Conservation (phyloP, 2,888 invertebrate species). For the Eupithecia dodoneata region DNA sequence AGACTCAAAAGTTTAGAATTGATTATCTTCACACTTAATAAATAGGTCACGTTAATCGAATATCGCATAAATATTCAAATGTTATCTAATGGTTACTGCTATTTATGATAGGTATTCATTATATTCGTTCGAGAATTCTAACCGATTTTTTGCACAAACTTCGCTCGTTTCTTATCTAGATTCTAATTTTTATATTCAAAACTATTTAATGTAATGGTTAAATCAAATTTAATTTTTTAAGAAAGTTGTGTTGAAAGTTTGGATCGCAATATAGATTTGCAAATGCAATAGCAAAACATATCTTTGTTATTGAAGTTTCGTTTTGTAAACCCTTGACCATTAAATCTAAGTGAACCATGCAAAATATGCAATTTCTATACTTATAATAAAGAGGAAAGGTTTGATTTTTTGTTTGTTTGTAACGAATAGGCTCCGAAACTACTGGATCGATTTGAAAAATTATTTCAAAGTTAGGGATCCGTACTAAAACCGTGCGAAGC, state of each 20-base stretch:
- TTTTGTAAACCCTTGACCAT: background rate
- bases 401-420: too few species aligned
- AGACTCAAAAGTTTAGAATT: background rate
- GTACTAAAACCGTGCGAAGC: too few species aligned
- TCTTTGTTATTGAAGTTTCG: background rate
- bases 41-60: background rate
- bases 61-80: background rate
- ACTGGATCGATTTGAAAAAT: too few species aligned
- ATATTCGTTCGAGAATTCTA: too few species aligned
- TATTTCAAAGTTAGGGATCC: too few species aligned
- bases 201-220: background rate
- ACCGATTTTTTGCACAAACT: background rate
- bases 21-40: background rate
- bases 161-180: background rate
- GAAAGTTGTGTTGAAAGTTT: too few species aligned
- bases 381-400: too few species aligned
- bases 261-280: background rate
- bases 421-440: too few species aligned
- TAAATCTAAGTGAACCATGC: background rate
- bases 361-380: background rate
- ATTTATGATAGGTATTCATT: background rate
- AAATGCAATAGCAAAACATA: background rate
- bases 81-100: background rate
- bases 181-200: background rate
- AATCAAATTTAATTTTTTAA: too few species aligned